These are phyloP conservation scores for Limnephilus marmoratus DNA, from an alignment of 2,888 invertebrate species.

Conservation along the genomic window DNA sequence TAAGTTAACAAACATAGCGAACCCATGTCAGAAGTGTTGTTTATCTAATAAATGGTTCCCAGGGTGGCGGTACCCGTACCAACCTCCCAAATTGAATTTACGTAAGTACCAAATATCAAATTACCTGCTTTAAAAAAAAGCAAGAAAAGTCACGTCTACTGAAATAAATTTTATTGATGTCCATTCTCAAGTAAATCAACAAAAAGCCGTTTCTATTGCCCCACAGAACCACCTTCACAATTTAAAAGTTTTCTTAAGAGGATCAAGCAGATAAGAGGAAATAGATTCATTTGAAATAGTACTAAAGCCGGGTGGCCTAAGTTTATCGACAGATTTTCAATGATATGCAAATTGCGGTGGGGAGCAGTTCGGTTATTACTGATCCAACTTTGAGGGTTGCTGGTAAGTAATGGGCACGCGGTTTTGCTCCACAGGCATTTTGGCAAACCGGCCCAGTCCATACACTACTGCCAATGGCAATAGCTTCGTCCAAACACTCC, in stretches of 20 bases:
- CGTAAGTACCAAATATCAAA: no score
- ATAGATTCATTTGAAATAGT: background rate
- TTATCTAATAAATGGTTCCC: no score
- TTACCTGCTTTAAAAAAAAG: no score
- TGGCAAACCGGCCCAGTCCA: background rate
- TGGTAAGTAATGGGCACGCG: background rate
- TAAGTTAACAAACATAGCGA: no score
- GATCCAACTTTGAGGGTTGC: conserved; percentile 8
- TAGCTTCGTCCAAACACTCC: no score
- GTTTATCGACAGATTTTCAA: conserved; percentile 22
- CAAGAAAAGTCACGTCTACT: no score
- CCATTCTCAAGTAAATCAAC: no score
- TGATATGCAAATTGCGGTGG: conserved; percentile 19
- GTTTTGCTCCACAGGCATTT: conserved; percentile 3
- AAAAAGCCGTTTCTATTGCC: no score
- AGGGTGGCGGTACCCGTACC: no score
- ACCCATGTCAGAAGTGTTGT: no score
- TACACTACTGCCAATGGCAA: background rate
- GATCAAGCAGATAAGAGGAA: background rate
- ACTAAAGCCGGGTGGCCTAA: background rate
- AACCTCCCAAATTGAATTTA: no score
- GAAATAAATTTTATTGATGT: no score
- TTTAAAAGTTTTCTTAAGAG: background rate
- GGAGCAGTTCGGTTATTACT: background rate
- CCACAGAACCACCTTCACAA: background rate